Conservation (phyloP, 2,113 vertebrate genomes). For the Melanocharis versteri region DNA sequence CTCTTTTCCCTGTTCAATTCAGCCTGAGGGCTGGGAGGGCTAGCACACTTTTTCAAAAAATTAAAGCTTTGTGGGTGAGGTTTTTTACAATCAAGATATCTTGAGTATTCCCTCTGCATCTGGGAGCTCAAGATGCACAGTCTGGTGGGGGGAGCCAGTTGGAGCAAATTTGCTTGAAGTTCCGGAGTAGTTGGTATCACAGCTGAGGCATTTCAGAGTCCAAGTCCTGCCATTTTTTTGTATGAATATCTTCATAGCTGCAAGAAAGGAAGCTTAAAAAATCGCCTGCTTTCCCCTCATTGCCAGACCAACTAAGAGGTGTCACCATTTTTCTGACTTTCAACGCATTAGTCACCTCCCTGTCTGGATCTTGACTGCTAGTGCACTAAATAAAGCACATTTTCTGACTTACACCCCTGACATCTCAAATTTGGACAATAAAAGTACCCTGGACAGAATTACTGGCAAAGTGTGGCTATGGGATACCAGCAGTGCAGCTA, state of each 20-base stretch:
- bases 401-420: not conserved
- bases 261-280: not conserved
- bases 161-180: not conserved
- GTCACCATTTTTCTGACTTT: not conserved
- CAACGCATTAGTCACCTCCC: not conserved
- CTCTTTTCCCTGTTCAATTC: not conserved
- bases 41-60: not conserved
- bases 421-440: not conserved
- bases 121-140: not conserved
- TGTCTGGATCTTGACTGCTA: not conserved
- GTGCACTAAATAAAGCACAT: not conserved
- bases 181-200: not conserved
- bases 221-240: not conserved
- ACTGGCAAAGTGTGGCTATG: fast-evolving
- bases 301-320: not conserved
- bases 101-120: not conserved
- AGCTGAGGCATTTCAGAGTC: not conserved
- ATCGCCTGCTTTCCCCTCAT: not conserved
- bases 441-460: not conserved
- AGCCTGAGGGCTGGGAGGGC: not conserved
- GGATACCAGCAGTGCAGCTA: not conserved
- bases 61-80: not conserved
- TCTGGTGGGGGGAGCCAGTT: not conserved
- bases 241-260: not conserved
- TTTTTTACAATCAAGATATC: not conserved